These are phyloP conservation scores for Hozukius guyotensis DNA, from an alignment of 2,797 vertebrate species.

Conservation along the genomic window DNA sequence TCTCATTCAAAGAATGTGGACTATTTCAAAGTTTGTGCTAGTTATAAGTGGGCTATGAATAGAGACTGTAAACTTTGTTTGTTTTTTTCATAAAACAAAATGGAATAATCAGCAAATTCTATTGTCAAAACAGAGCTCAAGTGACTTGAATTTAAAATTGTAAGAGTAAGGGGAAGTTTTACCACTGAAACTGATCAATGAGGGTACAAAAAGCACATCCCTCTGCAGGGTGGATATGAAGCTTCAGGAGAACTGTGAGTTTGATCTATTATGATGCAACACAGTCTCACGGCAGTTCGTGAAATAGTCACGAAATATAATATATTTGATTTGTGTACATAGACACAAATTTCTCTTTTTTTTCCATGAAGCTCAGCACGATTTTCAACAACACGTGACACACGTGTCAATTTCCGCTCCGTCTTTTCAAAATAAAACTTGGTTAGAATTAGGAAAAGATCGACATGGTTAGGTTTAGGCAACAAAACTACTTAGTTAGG, in stretches of 20 bases:
- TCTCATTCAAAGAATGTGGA: conserved; percentile 27
- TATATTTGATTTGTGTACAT: too few relatives aligned
- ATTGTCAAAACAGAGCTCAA: not conserved
- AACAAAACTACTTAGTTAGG: not conserved
- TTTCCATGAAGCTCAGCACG: too few relatives aligned
- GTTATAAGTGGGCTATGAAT: conserved; percentile 35
- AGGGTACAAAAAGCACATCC: not conserved
- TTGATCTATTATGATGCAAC: not conserved
- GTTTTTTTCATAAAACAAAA: conserved; percentile 9
- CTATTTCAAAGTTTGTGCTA: conserved; percentile 13
- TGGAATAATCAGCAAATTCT: conserved; percentile 9
- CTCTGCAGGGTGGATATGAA: not conserved
- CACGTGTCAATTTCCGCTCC: not conserved
- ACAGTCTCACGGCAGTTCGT: not conserved
- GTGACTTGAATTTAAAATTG: not conserved
- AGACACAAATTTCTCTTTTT: too few relatives aligned
- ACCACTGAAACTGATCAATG: not conserved
- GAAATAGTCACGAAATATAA: not conserved
- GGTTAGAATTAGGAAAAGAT: not conserved
- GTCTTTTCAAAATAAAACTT: not conserved
- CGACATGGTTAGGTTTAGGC: not conserved
- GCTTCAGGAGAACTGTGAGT: not conserved
- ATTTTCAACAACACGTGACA: not conserved
- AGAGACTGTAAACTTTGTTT: conserved; percentile 24
- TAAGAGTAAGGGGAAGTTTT: not conserved